Base-by-base conservation (phyloP, 1,140 invertebrate species). In the Leptinotarsa texana region DNA sequence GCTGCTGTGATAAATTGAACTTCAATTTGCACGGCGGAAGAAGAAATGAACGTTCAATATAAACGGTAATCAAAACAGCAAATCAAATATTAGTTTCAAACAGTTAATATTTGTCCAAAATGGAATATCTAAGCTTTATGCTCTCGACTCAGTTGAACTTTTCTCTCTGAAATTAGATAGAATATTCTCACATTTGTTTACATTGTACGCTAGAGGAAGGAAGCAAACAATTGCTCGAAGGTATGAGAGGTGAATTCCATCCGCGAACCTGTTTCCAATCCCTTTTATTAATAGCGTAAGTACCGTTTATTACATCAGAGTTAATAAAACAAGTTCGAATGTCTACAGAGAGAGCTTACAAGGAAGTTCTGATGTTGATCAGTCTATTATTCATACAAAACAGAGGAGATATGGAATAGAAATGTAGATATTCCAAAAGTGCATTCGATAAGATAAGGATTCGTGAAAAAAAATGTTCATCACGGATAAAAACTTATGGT, bases 141-240 rank as follows among this genome's bases (percentile, higher is more conserved):
- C 69, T 27, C 69, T 33, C 24, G 42, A 57, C 21, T 47, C 21
- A 18, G 27, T 69, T 27, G 47, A 69, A 48, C 57, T 71, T 71
- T 63, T 57, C 69, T 71, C 69, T 61, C 61, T 21, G 57, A 71
- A 71, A 71, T 71, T 71, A 71, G n/a, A 71, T 62, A 18, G 49
- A 71, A 49, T 71, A 49, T 62, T 71, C 69, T 71, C 69, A 71
- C 69, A 62, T 62, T 62, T 71, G 69, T 71, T 71, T 71, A 17
- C 69, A 15, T 49, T 49, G 57, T 33, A 24, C 24, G 69, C 48
- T 71, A 71, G 22, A 63, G 69, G 69, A 71, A 71, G 69, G 69
- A 71, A 71, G 69, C 33, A 71, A 71, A 71, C 57, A 71, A 71
- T 71, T 62, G 69, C 69, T 71, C 13, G 69, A 71, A 71, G 69